Evolutionary conservation across 2,888 invertebrate species (phyloP).

Genomic region (Hybos culiciformis): DNA sequence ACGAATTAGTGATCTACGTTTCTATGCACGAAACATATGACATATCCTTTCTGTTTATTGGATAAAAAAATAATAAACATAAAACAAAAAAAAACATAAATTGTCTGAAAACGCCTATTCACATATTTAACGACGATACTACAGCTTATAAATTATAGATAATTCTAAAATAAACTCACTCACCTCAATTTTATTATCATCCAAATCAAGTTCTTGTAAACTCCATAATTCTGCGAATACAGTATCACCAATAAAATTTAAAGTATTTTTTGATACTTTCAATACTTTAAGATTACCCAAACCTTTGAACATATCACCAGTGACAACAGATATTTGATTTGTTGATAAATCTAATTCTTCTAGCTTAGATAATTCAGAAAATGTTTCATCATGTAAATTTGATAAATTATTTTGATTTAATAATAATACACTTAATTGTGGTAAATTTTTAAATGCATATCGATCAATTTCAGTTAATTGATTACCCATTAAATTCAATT

Average conservation of each 20-base stretch:
- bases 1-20: too few species aligned
- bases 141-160: too few species aligned
- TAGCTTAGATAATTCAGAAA: constrained; percentile 56
- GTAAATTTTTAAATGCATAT: constrained; percentile 59
- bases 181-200: constrained; percentile 51
- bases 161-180: constrained; percentile 31
- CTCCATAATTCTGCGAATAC: constrained; percentile 68
- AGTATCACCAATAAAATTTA: constrained; percentile 63
- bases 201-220: constrained; percentile 53
- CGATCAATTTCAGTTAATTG: constrained; percentile 58
- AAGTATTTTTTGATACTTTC: constrained; percentile 58
- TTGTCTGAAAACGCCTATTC: too few species aligned
- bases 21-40: too few species aligned
- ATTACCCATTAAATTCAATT: constrained; percentile 62
- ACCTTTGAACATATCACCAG: constrained; percentile 64
- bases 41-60: too few species aligned
- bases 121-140: too few species aligned
- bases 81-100: too few species aligned
- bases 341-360: constrained; percentile 68
- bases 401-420: constrained; percentile 79
- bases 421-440: constrained; percentile 56
- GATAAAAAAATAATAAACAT: too few species aligned
- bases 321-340: constrained; percentile 60
- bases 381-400: constrained; percentile 71
- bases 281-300: constrained; percentile 57